phyloP scores from a whole-genome alignment of 2,888 invertebrate species.

The Diaperis boleti region DNA sequence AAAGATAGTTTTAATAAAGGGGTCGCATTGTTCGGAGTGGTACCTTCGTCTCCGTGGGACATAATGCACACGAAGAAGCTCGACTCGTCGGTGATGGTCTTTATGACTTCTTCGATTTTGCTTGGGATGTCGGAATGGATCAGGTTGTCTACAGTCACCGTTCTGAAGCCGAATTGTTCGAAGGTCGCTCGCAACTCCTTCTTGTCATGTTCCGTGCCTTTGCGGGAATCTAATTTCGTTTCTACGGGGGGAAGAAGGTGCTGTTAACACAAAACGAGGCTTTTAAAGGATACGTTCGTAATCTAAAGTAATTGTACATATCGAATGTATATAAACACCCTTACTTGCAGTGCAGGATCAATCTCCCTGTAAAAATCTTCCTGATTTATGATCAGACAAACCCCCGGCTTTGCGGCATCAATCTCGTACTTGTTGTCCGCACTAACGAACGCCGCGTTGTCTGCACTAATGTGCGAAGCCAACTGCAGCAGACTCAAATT shows the following conservation, averaged over 20 bases:
- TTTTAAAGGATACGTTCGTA: no score
- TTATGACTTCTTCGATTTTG: conserved; percentile 52
- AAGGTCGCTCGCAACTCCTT: conserved; percentile 60
- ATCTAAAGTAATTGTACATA: no score
- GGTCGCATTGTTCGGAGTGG: neutral
- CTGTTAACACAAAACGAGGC: conserved; percentile 45
- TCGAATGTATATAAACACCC: neutral
- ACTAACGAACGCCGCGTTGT: conserved; percentile 6
- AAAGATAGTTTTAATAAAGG: conserved; percentile 34
- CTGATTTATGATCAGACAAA: conserved; percentile 66
- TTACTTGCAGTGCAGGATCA: conserved; percentile 43
- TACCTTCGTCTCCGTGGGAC: conserved; percentile 65
- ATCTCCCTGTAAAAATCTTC: conserved; percentile 58
- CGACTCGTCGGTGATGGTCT: conserved; percentile 56
- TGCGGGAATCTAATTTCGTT: conserved; percentile 56
- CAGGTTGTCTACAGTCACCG: conserved; percentile 56
- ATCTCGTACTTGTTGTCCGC: conserved; percentile 52
- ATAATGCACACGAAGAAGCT: conserved; percentile 66
- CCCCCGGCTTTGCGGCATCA: conserved; percentile 57
- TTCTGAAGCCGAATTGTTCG: conserved; percentile 60
- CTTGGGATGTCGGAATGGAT: conserved; percentile 55
- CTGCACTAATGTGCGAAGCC: conserved; percentile 5
- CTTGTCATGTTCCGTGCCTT: conserved; percentile 63
- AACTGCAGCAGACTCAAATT: conserved; percentile 1
- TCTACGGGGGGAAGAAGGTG: conserved; percentile 49